Conservation (phyloP, 2,888 invertebrate genomes). For the Corythucha ciliata region DNA sequence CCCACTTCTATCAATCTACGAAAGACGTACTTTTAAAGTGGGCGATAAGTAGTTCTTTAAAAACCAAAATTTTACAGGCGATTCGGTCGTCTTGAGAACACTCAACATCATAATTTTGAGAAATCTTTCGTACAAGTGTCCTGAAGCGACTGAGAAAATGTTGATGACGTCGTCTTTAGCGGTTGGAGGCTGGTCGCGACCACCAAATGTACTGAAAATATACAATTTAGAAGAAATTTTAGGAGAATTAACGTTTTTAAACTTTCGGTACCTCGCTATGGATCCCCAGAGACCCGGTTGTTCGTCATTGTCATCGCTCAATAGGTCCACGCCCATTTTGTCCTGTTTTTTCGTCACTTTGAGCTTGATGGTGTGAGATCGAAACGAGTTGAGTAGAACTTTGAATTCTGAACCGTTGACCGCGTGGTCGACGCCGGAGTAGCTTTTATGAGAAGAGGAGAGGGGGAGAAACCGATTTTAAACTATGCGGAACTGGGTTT, state of each 20-base stretch:
- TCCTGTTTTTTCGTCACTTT: conserved; percentile 85
- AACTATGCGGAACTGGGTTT: background rate
- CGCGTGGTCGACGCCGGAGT: conserved; percentile 67
- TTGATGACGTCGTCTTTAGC: conserved; percentile 72
- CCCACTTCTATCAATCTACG: no score
- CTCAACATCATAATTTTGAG: conserved; percentile 98
- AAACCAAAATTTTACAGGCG: conserved; percentile 98
- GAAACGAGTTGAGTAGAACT: conserved; percentile 70
- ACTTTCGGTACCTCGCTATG: conserved; percentile 63
- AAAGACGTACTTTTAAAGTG: conserved; percentile 64
- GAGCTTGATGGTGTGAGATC: conserved; percentile 83
- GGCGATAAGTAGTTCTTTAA: conserved; percentile 98
- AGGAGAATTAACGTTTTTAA: no score
- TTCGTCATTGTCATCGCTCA: conserved; percentile 65
- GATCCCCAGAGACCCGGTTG: conserved; percentile 83
- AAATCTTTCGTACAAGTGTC: conserved; percentile 94
- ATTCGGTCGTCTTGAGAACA: conserved; percentile 89
- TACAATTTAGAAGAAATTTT: conserved; percentile 9
- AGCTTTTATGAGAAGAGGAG: conserved; percentile 45
- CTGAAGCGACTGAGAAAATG: conserved; percentile 96
- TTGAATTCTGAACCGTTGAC: conserved; percentile 59
- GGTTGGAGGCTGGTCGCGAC: conserved; percentile 47
- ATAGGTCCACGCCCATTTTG: conserved; percentile 73
- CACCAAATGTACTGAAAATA: conserved; percentile 42
- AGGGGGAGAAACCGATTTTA: background rate